Evolutionary conservation across 2,113 vertebrate genomes (phyloP).

Genomic region (Myrmecophaga tridactyla): DNA sequence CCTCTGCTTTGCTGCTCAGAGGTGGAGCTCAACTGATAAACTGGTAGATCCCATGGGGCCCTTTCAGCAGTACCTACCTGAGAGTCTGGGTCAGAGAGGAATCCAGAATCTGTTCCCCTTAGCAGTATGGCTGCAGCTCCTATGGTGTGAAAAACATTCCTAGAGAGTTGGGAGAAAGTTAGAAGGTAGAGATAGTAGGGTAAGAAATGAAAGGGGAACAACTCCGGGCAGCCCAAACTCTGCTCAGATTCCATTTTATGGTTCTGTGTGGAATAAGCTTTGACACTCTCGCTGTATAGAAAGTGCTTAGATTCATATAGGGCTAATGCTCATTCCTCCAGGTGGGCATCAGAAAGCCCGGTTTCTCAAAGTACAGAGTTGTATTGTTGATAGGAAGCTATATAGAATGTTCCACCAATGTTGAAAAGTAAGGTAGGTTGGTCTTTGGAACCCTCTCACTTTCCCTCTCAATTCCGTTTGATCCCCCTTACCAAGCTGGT

Average conservation of each 20-base stretch:
- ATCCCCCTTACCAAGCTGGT: neutral
- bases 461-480: neutral
- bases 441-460: neutral
- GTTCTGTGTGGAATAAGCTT: neutral
- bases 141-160: neutral
- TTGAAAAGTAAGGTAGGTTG: neutral
- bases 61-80: neutral
- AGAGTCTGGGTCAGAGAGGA: neutral
- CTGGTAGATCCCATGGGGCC: neutral
- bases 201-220: neutral
- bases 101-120: neutral
- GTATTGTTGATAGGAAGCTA: neutral
- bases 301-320: neutral
- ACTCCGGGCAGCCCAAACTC: neutral
- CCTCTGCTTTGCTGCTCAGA: fast-evolving
- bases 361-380: neutral
- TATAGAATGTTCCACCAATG: neutral
- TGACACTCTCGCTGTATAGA: neutral
- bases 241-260: neutral
- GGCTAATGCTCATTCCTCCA: too few species aligned
- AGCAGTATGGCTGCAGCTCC: neutral
- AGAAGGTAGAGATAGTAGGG: neutral
- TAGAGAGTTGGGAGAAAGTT: neutral
- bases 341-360: neutral
- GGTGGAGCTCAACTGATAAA: neutral